Conservation (phyloP, 2,113 vertebrate species). For the Epinephelus moara region DNA sequence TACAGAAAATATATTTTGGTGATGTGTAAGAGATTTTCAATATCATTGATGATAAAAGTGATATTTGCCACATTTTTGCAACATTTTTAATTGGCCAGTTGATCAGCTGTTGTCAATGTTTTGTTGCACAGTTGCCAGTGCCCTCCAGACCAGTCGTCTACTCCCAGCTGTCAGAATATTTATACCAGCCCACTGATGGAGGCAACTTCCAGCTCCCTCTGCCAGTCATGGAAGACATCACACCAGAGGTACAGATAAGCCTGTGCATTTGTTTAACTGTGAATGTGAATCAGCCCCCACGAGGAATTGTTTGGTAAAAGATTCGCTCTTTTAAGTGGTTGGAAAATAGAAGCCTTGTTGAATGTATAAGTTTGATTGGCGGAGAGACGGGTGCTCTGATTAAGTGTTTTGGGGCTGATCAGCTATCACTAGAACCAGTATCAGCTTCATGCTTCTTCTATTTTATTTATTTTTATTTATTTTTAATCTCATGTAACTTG, state of each 20-base stretch:
- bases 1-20: too few species aligned
- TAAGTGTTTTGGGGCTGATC: too few species aligned
- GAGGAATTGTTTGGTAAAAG: neutral
- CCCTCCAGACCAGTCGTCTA: constrained; percentile 59
- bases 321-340: neutral
- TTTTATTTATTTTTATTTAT: too few species aligned
- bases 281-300: neutral
- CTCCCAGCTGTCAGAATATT: constrained; percentile 68
- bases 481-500: too few species aligned
- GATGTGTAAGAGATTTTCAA: too few species aligned
- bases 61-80: neutral
- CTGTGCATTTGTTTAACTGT: neutral
- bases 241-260: constrained; percentile 63
- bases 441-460: too few species aligned
- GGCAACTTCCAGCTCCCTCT: constrained; percentile 40
- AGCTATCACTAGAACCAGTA: too few species aligned
- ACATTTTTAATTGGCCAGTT: neutral
- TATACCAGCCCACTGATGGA: constrained; percentile 62
- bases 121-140: constrained; percentile 54
- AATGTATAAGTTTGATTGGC: too few species aligned
- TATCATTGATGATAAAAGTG: too few species aligned
- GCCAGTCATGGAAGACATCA: constrained; percentile 51
- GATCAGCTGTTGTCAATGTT: neutral
- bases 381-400: too few species aligned
- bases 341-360: too few species aligned